Conservation (phyloP, 2,888 invertebrate species). For the Xanthorhoe spadicearia region DNA sequence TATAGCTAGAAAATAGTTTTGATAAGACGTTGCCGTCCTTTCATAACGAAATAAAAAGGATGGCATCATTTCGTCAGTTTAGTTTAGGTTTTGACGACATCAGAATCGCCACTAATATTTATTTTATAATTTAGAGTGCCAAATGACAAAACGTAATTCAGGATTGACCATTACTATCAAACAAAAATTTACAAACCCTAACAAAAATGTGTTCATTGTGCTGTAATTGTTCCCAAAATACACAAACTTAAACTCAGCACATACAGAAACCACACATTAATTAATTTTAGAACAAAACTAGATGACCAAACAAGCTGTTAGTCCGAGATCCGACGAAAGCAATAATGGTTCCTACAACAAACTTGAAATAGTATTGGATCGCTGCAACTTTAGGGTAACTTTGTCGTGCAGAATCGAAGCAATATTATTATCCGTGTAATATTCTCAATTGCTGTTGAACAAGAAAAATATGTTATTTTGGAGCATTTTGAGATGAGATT, state of each 20-base stretch:
- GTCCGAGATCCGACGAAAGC: slow-evolving; percentile 12
- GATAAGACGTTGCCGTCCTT: too few species aligned
- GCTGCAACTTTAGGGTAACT: slow-evolving; percentile 21
- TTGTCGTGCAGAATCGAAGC: slow-evolving; percentile 7
- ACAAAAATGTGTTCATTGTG: too few species aligned
- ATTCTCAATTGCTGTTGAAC: not conserved
- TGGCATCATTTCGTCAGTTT: too few species aligned
- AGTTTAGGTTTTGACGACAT: too few species aligned
- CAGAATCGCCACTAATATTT: too few species aligned
- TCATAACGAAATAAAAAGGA: too few species aligned
- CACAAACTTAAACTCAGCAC: not conserved
- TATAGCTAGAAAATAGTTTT: not conserved
- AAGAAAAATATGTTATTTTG: not conserved
- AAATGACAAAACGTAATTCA: too few species aligned
- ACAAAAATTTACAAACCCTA: too few species aligned
- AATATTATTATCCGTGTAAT: slow-evolving; percentile 19
- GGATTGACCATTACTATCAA: too few species aligned
- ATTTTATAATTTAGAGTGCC: too few species aligned
- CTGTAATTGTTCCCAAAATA: too few species aligned
- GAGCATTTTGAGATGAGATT: not conserved
- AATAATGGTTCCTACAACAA: slow-evolving; percentile 25
- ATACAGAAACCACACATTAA: not conserved
- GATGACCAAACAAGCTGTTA: slow-evolving; percentile 6
- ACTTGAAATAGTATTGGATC: slow-evolving; percentile 25
- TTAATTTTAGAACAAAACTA: not conserved